These are phyloP conservation scores for Sinodicranocentrus sp. DNA, from an alignment of 2,888 invertebrate genomes.

Conservation along the genomic window DNA sequence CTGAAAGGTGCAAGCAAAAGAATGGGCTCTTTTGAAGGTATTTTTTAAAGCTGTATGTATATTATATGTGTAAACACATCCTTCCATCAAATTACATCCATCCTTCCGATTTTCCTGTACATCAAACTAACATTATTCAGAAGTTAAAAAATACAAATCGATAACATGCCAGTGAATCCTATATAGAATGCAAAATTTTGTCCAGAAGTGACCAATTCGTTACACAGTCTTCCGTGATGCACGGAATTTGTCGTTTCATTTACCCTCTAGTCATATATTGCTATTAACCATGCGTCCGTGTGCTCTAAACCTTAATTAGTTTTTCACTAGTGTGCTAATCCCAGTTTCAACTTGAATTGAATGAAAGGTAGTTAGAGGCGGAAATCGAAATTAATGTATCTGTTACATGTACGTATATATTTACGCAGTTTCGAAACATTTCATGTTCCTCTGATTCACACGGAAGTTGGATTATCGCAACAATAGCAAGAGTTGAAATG, in stretches of 20 bases:
- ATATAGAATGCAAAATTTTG: too few relatives aligned
- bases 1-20: constrained; percentile 69
- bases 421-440: neutral
- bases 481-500: constrained; percentile 7
- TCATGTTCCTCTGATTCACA: constrained; percentile 24
- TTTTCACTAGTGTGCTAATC: too few relatives aligned
- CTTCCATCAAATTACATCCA: too few relatives aligned
- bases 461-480: constrained; percentile 20
- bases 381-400: neutral
- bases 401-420: neutral
- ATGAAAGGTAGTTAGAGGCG: too few relatives aligned
- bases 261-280: too few relatives aligned
- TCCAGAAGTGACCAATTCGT: neutral
- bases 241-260: neutral
- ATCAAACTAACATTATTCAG: too few relatives aligned
- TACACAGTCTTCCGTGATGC: neutral
- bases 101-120: too few relatives aligned
- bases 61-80: neutral
- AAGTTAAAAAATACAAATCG: too few relatives aligned
- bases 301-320: too few relatives aligned
- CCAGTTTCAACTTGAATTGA: too few relatives aligned
- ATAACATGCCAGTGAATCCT: too few relatives aligned
- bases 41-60: neutral
- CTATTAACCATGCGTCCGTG: constrained; percentile 6
- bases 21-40: constrained; percentile 70